These are phyloP conservation scores for Solea solea DNA, from an alignment of 2,113 vertebrate species.

Conservation along the genomic window DNA sequence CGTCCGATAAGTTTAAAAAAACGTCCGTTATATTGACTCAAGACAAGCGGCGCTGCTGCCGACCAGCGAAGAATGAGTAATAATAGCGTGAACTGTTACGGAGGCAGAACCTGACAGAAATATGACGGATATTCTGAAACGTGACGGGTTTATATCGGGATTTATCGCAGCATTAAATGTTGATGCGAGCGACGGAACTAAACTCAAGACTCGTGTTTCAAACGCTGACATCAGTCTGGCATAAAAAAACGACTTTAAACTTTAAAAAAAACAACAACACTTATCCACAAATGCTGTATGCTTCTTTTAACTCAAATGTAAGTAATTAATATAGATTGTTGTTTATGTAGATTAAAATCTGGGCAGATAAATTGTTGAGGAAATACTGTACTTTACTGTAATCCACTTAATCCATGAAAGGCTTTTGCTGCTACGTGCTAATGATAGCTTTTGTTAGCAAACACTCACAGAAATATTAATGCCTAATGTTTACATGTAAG, in stretches of 20 bases:
- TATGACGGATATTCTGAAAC: constrained; percentile 16
- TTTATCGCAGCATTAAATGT: not conserved
- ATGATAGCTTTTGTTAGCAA: no score
- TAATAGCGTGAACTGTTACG: not conserved
- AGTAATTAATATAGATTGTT: no score
- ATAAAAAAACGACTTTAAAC: not conserved
- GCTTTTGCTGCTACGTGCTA: no score
- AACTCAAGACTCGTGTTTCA: not conserved
- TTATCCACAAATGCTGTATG: not conserved
- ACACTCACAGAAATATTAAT: no score
- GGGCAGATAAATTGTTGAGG: no score
- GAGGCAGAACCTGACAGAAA: constrained; percentile 1
- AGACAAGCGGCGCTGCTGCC: not conserved
- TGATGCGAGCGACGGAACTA: constrained; percentile 23
- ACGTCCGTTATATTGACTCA: not conserved
- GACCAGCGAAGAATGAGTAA: not conserved
- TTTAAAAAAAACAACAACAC: not conserved
- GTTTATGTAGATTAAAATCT: no score
- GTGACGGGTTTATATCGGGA: constrained; percentile 14
- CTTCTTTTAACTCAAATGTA: no score
- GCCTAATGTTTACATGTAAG: no score
- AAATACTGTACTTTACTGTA: no score
- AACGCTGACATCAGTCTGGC: not conserved
- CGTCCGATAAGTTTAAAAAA: not conserved
- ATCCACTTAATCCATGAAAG: no score